Conservation (phyloP, 1,140 invertebrate genomes). For the Doryteuthis pealeii region DNA sequence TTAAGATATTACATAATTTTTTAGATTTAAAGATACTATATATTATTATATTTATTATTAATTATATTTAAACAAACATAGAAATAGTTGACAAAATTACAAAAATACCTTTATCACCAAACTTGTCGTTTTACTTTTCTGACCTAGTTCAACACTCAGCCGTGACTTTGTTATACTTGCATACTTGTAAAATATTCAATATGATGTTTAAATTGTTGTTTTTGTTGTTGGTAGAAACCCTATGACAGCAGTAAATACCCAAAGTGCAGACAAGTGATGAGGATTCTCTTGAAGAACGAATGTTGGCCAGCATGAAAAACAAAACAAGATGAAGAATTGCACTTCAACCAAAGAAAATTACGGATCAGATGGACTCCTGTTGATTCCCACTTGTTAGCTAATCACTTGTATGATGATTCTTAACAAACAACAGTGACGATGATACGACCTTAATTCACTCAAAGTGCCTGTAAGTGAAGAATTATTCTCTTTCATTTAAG, state of each 20-base stretch:
- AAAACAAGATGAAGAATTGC: conserved; percentile 41
- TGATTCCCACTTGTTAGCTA: conserved; percentile 13
- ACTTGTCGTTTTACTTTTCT: too few relatives aligned
- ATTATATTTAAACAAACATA: too few relatives aligned
- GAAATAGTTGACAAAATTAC: too few relatives aligned
- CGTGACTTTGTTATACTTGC: too few relatives aligned
- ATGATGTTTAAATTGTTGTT: too few relatives aligned
- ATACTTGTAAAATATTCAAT: too few relatives aligned
- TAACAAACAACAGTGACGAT: conserved; percentile 43
- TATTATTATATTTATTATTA: too few relatives aligned
- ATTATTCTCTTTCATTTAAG: too few relatives aligned
- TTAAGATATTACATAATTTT: too few relatives aligned
- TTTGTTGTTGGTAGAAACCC: conserved; percentile 36
- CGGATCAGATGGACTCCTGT: conserved; percentile 10
- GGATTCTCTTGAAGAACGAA: conserved; percentile 48
- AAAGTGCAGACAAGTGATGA: conserved; percentile 47
- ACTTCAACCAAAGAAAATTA: background rate
- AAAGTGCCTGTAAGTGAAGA: conserved; percentile 48
- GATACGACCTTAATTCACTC: conserved; percentile 49
- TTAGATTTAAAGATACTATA: too few relatives aligned
- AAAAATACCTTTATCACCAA: too few relatives aligned
- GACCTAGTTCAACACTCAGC: too few relatives aligned
- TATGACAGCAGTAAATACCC: conserved; percentile 48
- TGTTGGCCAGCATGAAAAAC: conserved; percentile 48
- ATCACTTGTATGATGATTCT: conserved; percentile 39